Conservation (phyloP, 2,797 vertebrate genomes). For the Acanthornis magna region DNA sequence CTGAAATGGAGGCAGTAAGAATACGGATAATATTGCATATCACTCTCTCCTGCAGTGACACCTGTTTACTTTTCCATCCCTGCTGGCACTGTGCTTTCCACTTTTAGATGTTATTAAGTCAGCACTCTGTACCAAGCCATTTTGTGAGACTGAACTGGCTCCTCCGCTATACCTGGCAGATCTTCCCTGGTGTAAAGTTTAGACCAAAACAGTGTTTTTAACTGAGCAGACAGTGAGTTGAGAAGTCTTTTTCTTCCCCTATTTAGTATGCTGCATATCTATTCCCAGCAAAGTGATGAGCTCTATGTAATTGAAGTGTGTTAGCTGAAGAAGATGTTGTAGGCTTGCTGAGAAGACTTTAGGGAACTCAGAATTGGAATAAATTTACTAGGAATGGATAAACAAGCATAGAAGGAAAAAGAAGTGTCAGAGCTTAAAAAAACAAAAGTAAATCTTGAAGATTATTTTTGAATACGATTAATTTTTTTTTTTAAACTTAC, state of each 20-base stretch:
- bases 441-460: not conserved
- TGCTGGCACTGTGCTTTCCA: conserved; percentile 37
- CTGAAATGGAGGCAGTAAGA: not conserved
- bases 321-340: not conserved
- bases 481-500: not conserved
- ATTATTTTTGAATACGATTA: not conserved
- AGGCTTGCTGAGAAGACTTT: not conserved
- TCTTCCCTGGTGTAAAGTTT: not conserved
- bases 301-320: not conserved
- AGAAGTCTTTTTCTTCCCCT: conserved; percentile 6
- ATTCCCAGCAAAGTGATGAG: not conserved
- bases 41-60: conserved; percentile 7
- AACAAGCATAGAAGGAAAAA: not conserved
- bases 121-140: not conserved
- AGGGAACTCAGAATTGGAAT: not conserved
- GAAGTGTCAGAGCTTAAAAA: not conserved
- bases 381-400: not conserved
- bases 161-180: not conserved
- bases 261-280: not conserved
- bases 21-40: not conserved
- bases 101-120: conserved; percentile 52
- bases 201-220: not conserved
- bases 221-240: not conserved
- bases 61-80: conserved; percentile 37
- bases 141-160: conserved; percentile 42